Evolutionary conservation across 2,797 vertebrate genomes (phyloP), one percentile per base, ranked within the genome.

Genomic region (Channa striata): DNA sequence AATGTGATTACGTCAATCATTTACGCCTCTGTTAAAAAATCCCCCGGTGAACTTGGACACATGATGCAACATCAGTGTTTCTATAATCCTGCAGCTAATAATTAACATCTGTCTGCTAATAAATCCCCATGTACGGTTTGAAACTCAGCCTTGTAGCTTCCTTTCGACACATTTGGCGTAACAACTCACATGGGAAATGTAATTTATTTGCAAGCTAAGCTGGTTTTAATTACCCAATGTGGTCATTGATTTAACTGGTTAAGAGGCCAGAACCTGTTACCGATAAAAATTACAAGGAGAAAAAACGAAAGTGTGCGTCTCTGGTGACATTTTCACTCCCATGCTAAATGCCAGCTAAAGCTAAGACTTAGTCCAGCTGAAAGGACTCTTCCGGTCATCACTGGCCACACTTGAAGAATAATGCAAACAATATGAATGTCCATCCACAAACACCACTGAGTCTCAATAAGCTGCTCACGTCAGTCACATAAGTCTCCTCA

Each of bases 241-340:
- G 16, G 8, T 23, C 11, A 19, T 4, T 7, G 13, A 1, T 40
- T 59, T 8, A 77, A 37, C 20, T 16, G 11, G 17, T 65, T 6
- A 56, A 61, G 14, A 42, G 13, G 42, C 52, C 23, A 25, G 11
- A 23, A 49, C 33, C 51, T 25, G 67, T 57, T 23, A 21, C n/a
- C n/a, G n/a, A n/a, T n/a, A n/a, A n/a, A n/a, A n/a, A n/a, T n/a
- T n/a, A n/a, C n/a, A n/a, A n/a, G n/a, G n/a, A n/a, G n/a, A n/a
- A n/a, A n/a, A n/a, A n/a, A n/a, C n/a, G n/a, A n/a, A n/a, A n/a
- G n/a, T n/a, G n/a, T n/a, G 44, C 68, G 20, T 54, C 20, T 50
- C 56, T n/a, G 34, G 16, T 61, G 68, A 71, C 68, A 80, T 78
- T 68, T 72, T 62, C 19, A 66, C 61, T 54, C 23, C 33, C 17